Base-by-base conservation (phyloP, 2,888 invertebrate genomes). In the Chymomyza fuscimana region DNA sequence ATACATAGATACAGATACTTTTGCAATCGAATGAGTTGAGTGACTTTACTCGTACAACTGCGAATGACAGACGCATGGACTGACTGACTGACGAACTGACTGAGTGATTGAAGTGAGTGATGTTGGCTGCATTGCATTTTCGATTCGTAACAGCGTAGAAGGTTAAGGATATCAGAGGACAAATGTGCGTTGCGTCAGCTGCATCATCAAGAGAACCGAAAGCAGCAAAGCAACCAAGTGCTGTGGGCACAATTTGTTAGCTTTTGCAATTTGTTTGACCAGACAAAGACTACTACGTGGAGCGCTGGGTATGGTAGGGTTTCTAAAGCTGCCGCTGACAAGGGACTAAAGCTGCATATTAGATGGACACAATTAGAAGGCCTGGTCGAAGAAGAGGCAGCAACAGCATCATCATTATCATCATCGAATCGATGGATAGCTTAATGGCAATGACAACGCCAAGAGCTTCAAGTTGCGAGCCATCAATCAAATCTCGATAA, bases 401-500 rank as follows among this genome's bases (percentile, higher is more conserved):
- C 70, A 69, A 54, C 58, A 58, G 70, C 67, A 67, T 12, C 40
- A 12, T 32, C 32, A 32, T 32, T 32, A 32, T 32, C 32, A 7
- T 7, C 32, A 5, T 46, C 12, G 40, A 46, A 46, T 46, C 40
- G 40, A 46, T 46, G 12, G 12, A 10, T 12, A 46, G 40, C 40
- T 46, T 46, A 46, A 46, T 46, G 40, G 40, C 40, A 46, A 46
- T 46, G 40, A 46, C 40, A 46, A 46, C 40, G 40, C 40, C 40
- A 46, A 46, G 12, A 46, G 40, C 40, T 12, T 46, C 40, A 46
- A 46, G 40, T 46, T 46, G 40, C 12, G 36, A 63, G 56, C 67
- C 75, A 87, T 83, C 83, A 86, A 87, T 83, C 83, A 87, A 85
- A 83, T 81, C 73, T 77, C 70, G 81, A 86, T 87, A 87, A 87